Evolutionary conservation across 37 sponge, comb jelly and placozoan species (phyloP).

Genomic region (Cladorhizidae sp.): DNA sequence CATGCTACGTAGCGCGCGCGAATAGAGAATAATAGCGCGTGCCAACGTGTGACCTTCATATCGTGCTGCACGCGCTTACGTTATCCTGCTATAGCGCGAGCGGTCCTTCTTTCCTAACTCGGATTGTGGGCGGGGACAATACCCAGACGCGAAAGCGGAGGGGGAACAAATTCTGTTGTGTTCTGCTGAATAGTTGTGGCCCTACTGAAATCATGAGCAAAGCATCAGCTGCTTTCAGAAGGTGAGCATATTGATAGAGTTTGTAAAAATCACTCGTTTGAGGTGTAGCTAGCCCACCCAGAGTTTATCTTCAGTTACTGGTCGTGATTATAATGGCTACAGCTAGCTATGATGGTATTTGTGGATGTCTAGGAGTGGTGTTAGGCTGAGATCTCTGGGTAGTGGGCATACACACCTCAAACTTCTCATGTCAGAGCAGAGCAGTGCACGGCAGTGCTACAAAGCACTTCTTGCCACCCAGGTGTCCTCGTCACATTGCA

Average conservation of each 20-base stretch:
- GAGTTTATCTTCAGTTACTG: too few species aligned
- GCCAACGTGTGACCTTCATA: too few species aligned
- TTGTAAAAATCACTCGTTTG: neutral
- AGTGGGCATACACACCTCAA: conserved; percentile 73
- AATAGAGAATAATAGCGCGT: too few species aligned
- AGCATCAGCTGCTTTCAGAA: conserved; percentile 56
- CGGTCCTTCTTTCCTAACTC: too few species aligned
- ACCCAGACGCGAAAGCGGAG: too few species aligned
- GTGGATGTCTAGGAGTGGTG: conserved; percentile 30
- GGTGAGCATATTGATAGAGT: conserved; percentile 19
- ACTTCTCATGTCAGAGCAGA: conserved; percentile 71
- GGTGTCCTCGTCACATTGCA: conserved; percentile 4
- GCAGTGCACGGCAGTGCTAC: conserved; percentile 55
- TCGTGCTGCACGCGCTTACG: too few species aligned
- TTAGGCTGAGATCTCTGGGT: conserved; percentile 46
- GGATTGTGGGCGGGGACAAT: too few species aligned
- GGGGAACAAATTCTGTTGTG: too few species aligned
- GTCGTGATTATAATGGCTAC: neutral
- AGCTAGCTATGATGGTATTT: neutral
- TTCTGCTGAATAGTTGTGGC: too few species aligned
- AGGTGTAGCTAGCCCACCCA: too few species aligned
- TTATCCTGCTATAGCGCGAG: too few species aligned
- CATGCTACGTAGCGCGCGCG: too few species aligned
- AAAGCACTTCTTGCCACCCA: conserved; percentile 60
- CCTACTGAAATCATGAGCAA: conserved; percentile 39